phyloP scores from a whole-genome alignment of 2,888 invertebrate genomes.

The Stratiomys singularior region DNA sequence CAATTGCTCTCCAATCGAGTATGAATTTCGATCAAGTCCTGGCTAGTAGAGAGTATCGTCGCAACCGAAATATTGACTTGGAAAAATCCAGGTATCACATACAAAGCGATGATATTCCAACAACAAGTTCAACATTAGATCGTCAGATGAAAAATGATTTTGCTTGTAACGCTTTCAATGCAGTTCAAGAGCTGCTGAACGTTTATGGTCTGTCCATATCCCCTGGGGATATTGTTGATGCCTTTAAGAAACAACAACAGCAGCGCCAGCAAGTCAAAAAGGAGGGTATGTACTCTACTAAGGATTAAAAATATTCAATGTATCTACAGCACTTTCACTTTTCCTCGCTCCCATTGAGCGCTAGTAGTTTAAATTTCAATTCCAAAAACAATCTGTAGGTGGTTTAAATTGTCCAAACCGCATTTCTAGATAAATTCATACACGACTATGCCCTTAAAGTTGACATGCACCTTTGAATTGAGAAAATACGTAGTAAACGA shows the following conservation, averaged over 20 bases:
- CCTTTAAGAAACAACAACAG: slow-evolving; percentile 52
- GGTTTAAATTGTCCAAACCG: too few species aligned
- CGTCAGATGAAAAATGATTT: slow-evolving; percentile 47
- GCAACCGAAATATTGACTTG: neutral
- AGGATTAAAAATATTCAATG: slow-evolving; percentile 22
- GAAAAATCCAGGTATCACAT: neutral
- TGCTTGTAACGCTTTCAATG: slow-evolving; percentile 53
- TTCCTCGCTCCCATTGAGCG: too few species aligned
- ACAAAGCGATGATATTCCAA: neutral
- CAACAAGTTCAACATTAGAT: slow-evolving; percentile 13
- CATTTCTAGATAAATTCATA: too few species aligned
- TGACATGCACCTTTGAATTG: too few species aligned
- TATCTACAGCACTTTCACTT: too few species aligned
- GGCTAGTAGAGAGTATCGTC: neutral
- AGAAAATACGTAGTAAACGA: too few species aligned
- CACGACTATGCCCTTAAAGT: too few species aligned
- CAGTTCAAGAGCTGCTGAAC: slow-evolving; percentile 54
- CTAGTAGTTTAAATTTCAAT: too few species aligned
- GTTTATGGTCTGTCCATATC: slow-evolving; percentile 55
- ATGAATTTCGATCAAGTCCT: neutral
- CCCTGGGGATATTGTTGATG: slow-evolving; percentile 54
- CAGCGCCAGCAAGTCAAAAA: neutral
- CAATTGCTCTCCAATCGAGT: neutral
- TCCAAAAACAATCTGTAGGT: too few species aligned
- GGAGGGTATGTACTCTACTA: slow-evolving; percentile 49